These are phyloP conservation scores for Caenorhabditis parvicauda DNA, from an alignment of 2,888 invertebrate genomes.

Conservation along the genomic window DNA sequence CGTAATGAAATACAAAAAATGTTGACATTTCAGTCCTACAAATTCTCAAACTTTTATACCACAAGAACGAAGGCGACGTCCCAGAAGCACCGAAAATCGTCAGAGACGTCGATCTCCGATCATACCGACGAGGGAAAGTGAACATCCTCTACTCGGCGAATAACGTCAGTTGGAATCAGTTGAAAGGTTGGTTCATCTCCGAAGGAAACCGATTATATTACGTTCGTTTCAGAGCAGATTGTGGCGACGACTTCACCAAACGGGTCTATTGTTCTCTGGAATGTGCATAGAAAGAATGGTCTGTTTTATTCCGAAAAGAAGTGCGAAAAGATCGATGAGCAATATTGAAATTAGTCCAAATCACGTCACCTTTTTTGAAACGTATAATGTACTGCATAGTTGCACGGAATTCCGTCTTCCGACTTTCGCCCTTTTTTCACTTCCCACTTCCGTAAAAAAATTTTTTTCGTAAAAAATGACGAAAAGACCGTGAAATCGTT, in stretches of 20 bases:
- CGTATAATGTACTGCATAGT: not conserved
- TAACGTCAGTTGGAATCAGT: constrained; percentile 39
- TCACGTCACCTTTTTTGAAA: too few species aligned
- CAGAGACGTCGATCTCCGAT: constrained; percentile 20
- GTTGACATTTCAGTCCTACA: constrained; percentile 27
- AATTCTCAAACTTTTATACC: constrained; percentile 19
- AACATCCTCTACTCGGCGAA: constrained; percentile 32
- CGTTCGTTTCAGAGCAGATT: constrained; percentile 23
- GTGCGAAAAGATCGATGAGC: not conserved
- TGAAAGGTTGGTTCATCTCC: constrained; percentile 13
- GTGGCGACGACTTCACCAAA: constrained; percentile 41
- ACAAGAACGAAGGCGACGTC: not conserved
- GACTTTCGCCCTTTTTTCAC: too few species aligned
- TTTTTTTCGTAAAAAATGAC: too few species aligned
- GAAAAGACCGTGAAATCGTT: too few species aligned
- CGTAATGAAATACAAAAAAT: not conserved
- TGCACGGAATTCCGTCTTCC: too few species aligned
- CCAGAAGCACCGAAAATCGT: constrained; percentile 16
- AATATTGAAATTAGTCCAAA: too few species aligned
- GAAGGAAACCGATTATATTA: too few species aligned
- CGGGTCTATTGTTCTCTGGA: constrained; percentile 43
- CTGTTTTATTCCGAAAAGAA: not conserved
- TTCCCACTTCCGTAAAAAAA: too few species aligned
- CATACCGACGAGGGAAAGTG: constrained; percentile 20
- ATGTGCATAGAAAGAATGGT: constrained; percentile 21